Conservation (phyloP, 92 coral and sea anemone species). For the Palythoa heliodiscus region DNA sequence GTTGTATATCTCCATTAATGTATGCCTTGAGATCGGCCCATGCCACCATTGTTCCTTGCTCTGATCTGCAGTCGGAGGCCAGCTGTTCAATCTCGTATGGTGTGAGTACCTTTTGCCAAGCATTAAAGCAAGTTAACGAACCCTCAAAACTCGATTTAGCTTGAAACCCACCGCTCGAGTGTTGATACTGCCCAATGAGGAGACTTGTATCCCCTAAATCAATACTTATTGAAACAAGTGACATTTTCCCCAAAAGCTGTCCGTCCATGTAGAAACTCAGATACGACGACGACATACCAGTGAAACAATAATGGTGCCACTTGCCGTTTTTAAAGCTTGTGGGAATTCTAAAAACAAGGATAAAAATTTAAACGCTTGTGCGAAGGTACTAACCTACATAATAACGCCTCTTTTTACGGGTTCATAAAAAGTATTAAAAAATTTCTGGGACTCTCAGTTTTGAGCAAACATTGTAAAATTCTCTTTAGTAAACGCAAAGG, state of each 20-base stretch:
- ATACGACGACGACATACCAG: neutral
- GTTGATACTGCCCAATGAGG: constrained; percentile 32
- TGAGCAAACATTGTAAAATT: too few relatives aligned
- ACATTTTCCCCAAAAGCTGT: neutral
- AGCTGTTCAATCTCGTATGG: constrained; percentile 9
- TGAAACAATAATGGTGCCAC: constrained; percentile 24
- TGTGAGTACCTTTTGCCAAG: constrained; percentile 19
- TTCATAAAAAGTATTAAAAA: too few relatives aligned
- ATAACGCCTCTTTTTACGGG: too few relatives aligned
- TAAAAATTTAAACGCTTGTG: too few relatives aligned
- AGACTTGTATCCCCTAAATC: neutral
- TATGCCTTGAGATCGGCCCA: constrained; percentile 31
- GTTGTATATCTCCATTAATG: constrained; percentile 14
- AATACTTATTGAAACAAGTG: neutral
- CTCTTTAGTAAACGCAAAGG: too few relatives aligned
- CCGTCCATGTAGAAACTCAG: neutral
- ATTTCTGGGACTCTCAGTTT: too few relatives aligned
- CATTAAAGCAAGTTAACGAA: constrained; percentile 21
- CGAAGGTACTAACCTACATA: too few relatives aligned
- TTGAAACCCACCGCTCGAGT: neutral
- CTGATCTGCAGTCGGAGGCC: constrained; percentile 11
- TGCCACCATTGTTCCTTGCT: constrained; percentile 7
- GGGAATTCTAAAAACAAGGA: neutral
- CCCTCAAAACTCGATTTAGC: neutral
- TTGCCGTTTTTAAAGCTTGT: neutral